phyloP scores from a whole-genome alignment of 2,888 invertebrate genomes.

The Masnerella sp. region DNA sequence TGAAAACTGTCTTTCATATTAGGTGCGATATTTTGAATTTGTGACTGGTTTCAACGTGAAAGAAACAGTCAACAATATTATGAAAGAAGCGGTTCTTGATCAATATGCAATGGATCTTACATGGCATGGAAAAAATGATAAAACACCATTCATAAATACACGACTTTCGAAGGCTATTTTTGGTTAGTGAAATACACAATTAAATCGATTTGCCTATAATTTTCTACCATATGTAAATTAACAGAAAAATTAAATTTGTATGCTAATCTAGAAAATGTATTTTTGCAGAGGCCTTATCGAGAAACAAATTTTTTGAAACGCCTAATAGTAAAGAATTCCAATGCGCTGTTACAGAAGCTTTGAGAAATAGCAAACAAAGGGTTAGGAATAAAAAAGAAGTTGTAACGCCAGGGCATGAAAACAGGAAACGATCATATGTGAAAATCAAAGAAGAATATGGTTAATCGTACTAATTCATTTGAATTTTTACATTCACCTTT shows the following conservation, averaged over 20 bases:
- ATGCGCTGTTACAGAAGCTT: constrained; percentile 48
- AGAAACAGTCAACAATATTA: constrained; percentile 51
- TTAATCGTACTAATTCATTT: background rate
- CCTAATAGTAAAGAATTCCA: constrained; percentile 55
- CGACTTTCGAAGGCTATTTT: constrained; percentile 49
- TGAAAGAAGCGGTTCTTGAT: constrained; percentile 48
- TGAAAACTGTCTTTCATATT: too few relatives aligned
- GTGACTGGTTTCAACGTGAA: constrained; percentile 50
- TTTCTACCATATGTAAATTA: too few relatives aligned
- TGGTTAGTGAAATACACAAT: constrained; percentile 10
- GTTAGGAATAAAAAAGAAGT: constrained; percentile 46
- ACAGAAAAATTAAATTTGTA: background rate
- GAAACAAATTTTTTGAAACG: constrained; percentile 46
- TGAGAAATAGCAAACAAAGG: constrained; percentile 49
- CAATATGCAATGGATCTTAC: constrained; percentile 47
- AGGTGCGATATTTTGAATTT: constrained; percentile 53
- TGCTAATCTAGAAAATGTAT: background rate
- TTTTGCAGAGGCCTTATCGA: constrained; percentile 44
- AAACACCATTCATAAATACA: constrained; percentile 45
- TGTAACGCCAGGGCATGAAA: constrained; percentile 31
- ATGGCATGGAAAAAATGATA: constrained; percentile 56
- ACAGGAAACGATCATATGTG: constrained; percentile 43
- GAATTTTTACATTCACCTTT: constrained; percentile 9
- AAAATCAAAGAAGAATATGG: constrained; percentile 49
- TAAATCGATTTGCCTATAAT: too few relatives aligned